Conservation (phyloP, 2,113 vertebrate species). For the Ammospiza caudacuta region DNA sequence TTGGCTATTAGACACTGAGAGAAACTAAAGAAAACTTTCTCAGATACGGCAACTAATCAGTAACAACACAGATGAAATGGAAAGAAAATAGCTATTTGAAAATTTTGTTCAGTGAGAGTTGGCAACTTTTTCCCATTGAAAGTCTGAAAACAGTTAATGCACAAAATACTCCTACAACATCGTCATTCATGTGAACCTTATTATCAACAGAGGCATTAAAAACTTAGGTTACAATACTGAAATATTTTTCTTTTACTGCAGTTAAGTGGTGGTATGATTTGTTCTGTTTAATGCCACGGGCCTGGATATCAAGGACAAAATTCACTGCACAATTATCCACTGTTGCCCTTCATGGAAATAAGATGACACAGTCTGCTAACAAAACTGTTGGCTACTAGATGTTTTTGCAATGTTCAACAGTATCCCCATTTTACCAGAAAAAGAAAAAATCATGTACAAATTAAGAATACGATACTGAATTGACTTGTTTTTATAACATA, state of each 20-base stretch:
- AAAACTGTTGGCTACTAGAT: not conserved
- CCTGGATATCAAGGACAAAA: not conserved
- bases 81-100: not conserved
- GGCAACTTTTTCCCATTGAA: not conserved
- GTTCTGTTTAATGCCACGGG: not conserved
- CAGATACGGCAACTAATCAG: not conserved
- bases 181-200: not conserved
- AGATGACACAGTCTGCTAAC: not conserved
- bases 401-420: not conserved
- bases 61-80: not conserved
- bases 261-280: not conserved
- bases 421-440: not conserved
- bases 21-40: constrained; percentile 25
- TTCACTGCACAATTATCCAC: not conserved
- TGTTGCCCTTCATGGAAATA: not conserved
- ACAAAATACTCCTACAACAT: not conserved
- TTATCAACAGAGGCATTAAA: not conserved
- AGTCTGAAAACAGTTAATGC: not conserved
- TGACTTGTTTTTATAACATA: not conserved
- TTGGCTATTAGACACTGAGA: not conserved
- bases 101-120: not conserved
- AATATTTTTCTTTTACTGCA: not conserved
- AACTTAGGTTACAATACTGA: not conserved
- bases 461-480: not conserved
- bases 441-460: not conserved